Evolutionary conservation across 92 coral and sea anemone species (phyloP).

Genomic region (Pocillopora meandrina): DNA sequence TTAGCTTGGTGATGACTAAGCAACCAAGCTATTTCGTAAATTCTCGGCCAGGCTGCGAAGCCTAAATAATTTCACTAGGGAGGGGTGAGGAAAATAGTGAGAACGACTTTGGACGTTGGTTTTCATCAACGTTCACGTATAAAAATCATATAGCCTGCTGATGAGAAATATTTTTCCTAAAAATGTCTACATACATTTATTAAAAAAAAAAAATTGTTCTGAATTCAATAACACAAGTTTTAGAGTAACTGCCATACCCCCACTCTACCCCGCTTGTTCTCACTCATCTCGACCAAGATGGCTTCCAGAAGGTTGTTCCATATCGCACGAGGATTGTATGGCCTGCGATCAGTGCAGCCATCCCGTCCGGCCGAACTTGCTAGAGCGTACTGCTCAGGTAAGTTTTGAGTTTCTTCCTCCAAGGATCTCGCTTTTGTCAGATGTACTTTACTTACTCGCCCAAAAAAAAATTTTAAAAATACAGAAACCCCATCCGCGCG

Average conservation of each 20-base stretch:
- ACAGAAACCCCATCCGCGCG: too few relatives aligned
- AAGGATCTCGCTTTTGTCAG: not conserved
- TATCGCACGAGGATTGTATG: constrained; percentile 69
- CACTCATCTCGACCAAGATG: constrained; percentile 47
- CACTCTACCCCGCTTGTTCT: constrained; percentile 18
- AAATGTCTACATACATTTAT: not conserved
- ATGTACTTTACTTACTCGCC: not conserved
- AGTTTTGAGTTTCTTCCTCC: not conserved
- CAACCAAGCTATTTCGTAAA: not conserved
- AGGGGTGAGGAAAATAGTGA: not conserved
- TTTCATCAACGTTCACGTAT: not conserved
- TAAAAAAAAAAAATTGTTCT: not conserved
- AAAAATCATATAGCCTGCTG: not conserved
- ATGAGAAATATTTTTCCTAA: not conserved
- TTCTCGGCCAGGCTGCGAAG: constrained; percentile 31
- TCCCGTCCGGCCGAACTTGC: constrained; percentile 29
- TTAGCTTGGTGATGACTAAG: not conserved
- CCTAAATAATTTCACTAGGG: not conserved
- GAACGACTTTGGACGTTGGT: not conserved
- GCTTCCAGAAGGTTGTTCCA: constrained; percentile 78
- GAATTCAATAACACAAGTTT: not conserved
- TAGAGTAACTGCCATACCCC: not conserved
- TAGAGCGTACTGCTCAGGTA: constrained; percentile 79
- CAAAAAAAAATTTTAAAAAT: too few relatives aligned
- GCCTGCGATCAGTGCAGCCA: constrained; percentile 45